Conservation (phyloP, 2,888 invertebrate genomes). For the Pyrrhia umbra region DNA sequence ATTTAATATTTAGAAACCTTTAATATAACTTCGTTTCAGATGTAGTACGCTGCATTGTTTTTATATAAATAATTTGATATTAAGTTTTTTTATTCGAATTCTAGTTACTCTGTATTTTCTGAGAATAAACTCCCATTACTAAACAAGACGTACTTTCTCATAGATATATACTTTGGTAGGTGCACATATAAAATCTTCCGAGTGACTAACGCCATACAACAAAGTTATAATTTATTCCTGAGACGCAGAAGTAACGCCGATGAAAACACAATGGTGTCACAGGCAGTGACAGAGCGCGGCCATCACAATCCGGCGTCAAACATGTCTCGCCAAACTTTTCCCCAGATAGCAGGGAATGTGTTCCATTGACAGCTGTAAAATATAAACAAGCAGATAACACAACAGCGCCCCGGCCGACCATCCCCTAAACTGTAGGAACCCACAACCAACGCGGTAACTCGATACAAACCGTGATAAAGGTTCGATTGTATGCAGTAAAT, state of each 20-base stretch:
- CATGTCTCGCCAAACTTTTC: slow-evolving; percentile 52
- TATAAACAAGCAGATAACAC: slow-evolving; percentile 73
- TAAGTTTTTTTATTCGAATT: slow-evolving; percentile 29
- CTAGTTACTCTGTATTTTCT: slow-evolving; percentile 7
- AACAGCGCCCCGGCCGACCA: slow-evolving; percentile 70
- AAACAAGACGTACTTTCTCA: slow-evolving; percentile 8
- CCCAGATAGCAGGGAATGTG: slow-evolving; percentile 62
- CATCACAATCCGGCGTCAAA: slow-evolving; percentile 45
- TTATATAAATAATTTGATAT: slow-evolving; percentile 36
- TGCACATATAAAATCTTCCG: slow-evolving; percentile 14
- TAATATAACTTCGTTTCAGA: slow-evolving; percentile 36
- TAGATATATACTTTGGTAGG: slow-evolving; percentile 18
- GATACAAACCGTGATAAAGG: slow-evolving; percentile 89
- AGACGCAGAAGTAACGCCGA: slow-evolving; percentile 44
- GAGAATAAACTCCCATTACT: slow-evolving; percentile 15
- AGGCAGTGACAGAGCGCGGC: slow-evolving; percentile 40
- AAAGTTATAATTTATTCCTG: slow-evolving; percentile 54
- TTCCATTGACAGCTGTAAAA: slow-evolving; percentile 71
- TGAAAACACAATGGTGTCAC: slow-evolving; percentile 45
- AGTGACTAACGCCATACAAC: slow-evolving; percentile 33
- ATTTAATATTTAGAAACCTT: slow-evolving; percentile 51
- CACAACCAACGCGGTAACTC: slow-evolving; percentile 83
- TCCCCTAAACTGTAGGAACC: slow-evolving; percentile 78
- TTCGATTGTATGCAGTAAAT: slow-evolving; percentile 90
- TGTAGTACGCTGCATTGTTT: slow-evolving; percentile 39